Percentiles rank a stretch among this genome's conserved stretches.
Evolutionary conservation across 2,888 invertebrate species (phyloP).

Genomic region (Diplolepis rosae): DNA sequence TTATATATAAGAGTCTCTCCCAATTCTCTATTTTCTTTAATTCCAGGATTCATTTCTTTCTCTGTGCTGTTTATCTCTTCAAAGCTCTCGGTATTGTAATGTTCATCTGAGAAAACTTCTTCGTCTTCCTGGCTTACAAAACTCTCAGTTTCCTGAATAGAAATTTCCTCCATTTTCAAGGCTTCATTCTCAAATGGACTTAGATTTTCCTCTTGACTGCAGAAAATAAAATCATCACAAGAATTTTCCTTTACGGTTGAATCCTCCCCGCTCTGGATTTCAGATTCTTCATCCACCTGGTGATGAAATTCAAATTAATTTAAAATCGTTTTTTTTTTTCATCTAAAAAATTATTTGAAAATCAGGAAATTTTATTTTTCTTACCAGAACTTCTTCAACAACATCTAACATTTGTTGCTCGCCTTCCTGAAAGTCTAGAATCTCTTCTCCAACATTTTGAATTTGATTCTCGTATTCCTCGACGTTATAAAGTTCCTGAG

Average conservation of each 20-base stretch:
- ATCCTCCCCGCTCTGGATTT: background rate
- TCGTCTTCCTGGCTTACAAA: constrained; percentile 33
- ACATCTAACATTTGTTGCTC: background rate
- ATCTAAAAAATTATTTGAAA: background rate
- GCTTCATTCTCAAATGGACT: constrained; percentile 33
- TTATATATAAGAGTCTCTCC: background rate
- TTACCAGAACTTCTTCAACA: background rate
- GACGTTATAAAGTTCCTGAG: background rate
- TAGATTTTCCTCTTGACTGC: background rate
- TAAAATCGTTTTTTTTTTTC: background rate
- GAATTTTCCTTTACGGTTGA: background rate
- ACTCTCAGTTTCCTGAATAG: constrained; percentile 38
- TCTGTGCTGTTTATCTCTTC: background rate
- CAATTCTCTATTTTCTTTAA: background rate
- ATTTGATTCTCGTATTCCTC: background rate
- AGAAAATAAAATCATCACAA: background rate
- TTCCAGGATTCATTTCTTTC: background rate
- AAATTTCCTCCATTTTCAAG: constrained; percentile 30
- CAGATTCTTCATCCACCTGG: background rate
- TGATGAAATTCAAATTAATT: background rate
- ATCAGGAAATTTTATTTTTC: background rate
- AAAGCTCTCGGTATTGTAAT: background rate
- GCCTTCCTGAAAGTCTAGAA: background rate
- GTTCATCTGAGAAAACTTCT: background rate
- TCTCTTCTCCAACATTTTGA: background rate